Evolutionary conservation across 37 sponge, comb jelly and placozoan genomes (phyloP).

Genomic region (Cliona cf. orientalis): DNA sequence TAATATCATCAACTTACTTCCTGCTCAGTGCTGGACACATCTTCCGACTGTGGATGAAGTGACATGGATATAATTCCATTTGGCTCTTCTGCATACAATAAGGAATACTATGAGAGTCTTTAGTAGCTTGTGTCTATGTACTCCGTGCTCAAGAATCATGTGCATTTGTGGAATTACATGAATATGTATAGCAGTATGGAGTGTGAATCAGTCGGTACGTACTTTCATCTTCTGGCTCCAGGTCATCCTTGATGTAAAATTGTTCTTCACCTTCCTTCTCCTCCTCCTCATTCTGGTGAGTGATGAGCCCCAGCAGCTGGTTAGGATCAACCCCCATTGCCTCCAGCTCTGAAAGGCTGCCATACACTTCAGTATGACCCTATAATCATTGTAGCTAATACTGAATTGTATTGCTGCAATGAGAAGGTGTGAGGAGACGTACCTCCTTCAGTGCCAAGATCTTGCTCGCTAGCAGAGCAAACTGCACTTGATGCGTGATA

Average conservation of each 20-base stretch:
- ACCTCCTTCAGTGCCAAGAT: conserved; percentile 81
- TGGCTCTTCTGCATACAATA: too few relatives aligned
- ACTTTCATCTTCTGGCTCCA: too few relatives aligned
- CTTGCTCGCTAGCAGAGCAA: conserved; percentile 64
- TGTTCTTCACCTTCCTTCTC: background rate
- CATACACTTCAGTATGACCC: conserved; percentile 10
- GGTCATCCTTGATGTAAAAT: background rate
- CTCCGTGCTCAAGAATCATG: too few relatives aligned
- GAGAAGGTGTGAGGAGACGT: background rate
- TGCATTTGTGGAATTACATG: too few relatives aligned
- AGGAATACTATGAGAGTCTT: too few relatives aligned
- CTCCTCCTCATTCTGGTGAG: background rate
- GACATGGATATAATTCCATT: too few relatives aligned
- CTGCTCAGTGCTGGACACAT: too few relatives aligned
- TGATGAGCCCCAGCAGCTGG: conserved; percentile 25
- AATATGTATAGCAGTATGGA: too few relatives aligned
- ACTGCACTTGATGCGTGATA: conserved; percentile 89
- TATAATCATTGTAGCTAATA: background rate
- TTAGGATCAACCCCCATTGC: background rate
- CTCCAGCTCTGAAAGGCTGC: background rate
- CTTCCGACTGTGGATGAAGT: too few relatives aligned
- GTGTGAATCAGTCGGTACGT: too few relatives aligned
- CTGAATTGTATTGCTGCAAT: background rate
- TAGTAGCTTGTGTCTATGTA: too few relatives aligned
- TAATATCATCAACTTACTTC: too few relatives aligned